phyloP scores from a whole-genome alignment of 2,113 vertebrate species.

The Vidua chalybeata region DNA sequence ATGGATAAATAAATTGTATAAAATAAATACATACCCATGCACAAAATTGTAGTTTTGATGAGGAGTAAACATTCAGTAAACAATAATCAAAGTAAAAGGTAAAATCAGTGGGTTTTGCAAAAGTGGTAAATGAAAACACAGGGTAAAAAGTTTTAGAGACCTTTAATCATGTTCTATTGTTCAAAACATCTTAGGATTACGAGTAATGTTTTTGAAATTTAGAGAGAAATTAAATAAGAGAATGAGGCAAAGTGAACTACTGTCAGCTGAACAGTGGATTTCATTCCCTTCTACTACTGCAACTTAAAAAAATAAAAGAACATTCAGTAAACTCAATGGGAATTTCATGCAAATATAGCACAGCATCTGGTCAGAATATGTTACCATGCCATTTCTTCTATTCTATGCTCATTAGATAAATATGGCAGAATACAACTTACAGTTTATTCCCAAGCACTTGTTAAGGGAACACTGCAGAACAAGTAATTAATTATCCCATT shows the following conservation, averaged over 20 bases:
- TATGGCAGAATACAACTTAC: neutral
- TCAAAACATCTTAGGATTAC: neutral
- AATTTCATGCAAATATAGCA: neutral
- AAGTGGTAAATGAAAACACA: neutral
- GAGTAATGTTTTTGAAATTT: neutral
- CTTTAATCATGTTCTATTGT: neutral
- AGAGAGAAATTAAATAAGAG: neutral
- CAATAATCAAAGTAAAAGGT: neutral
- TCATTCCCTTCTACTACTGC: neutral
- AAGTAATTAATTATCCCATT: neutral
- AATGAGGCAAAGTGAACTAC: neutral
- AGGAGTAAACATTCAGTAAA: neutral
- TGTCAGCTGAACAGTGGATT: neutral
- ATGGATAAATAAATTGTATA: neutral
- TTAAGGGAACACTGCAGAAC: neutral
- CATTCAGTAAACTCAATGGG: neutral
- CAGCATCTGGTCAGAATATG: neutral
- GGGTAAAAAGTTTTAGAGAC: neutral
- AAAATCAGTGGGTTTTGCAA: neutral
- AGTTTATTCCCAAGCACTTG: neutral
- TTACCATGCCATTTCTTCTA: neutral
- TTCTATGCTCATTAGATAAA: neutral
- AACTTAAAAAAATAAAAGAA: neutral
- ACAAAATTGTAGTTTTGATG: neutral
- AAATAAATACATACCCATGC: neutral